Percentiles rank a stretch among this genome's conserved stretches.
Evolutionary conservation across 2,888 invertebrate species (phyloP).

Genomic region (Drosophila meridionalis): DNA sequence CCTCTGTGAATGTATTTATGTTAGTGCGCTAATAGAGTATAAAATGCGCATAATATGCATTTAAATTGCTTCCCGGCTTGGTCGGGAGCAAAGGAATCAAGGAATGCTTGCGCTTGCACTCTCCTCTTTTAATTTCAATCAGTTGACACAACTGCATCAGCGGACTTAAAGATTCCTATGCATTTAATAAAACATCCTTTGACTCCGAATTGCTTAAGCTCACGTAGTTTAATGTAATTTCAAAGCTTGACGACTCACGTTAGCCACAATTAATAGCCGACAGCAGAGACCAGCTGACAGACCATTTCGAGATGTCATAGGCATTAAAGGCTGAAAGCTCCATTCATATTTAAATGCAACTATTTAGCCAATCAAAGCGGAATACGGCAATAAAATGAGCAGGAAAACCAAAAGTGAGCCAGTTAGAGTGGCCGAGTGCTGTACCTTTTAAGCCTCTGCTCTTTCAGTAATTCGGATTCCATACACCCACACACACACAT

Average conservation of each 20-base stretch:
- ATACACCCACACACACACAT: neutral
- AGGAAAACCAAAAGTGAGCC: neutral
- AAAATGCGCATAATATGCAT: slow-evolving; percentile 6
- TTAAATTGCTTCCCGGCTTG: neutral
- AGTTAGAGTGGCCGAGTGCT: neutral
- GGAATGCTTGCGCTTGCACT: neutral
- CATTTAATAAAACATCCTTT: neutral
- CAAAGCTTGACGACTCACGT: neutral
- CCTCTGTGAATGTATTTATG: neutral
- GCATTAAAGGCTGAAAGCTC: neutral
- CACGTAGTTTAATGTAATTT: neutral
- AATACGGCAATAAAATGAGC: neutral
- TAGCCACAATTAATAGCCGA: neutral
- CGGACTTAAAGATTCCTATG: neutral
- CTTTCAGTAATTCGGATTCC: neutral
- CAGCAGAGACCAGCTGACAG: neutral
- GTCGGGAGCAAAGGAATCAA: neutral
- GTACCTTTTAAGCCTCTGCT: neutral
- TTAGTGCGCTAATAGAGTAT: slow-evolving; percentile 10
- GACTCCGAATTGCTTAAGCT: neutral
- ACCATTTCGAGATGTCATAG: neutral
- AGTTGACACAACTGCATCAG: neutral
- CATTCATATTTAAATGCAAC: neutral
- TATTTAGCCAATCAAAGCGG: neutral
- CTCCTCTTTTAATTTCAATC: neutral